These are phyloP conservation scores for Pedetes capensis DNA, from an alignment of 2,113 vertebrate species.

Conservation along the genomic window DNA sequence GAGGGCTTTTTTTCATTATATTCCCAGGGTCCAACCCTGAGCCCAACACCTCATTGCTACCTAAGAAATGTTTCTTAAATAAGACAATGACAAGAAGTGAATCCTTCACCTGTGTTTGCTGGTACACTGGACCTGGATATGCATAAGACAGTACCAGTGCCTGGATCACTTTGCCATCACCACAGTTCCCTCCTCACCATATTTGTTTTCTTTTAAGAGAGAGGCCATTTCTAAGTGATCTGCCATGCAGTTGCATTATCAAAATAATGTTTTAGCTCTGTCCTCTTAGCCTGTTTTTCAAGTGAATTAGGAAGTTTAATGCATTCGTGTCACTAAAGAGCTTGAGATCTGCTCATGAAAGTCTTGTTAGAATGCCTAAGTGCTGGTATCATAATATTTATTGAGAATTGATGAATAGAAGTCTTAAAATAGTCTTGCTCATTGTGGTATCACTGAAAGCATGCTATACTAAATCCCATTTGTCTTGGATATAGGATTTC, in stretches of 20 bases:
- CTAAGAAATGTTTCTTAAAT: constrained; percentile 8
- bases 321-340: constrained; percentile 54
- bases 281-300: constrained; percentile 59
- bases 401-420: constrained; percentile 67
- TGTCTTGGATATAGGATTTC: constrained; percentile 67
- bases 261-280: constrained; percentile 26
- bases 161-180: neutral
- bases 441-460: constrained; percentile 54
- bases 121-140: constrained; percentile 6
- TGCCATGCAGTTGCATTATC: neutral
- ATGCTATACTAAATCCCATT: constrained; percentile 64
- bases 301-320: constrained; percentile 54
- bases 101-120: neutral
- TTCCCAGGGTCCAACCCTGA: neutral
- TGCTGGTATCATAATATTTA: constrained; percentile 70
- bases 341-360: constrained; percentile 58
- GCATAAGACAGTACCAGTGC: neutral
- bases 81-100: neutral
- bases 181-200: neutral
- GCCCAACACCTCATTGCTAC: neutral
- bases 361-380: constrained; percentile 60
- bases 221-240: neutral
- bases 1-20: neutral
- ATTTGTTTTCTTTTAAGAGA: neutral
- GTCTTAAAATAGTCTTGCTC: constrained; percentile 67